Conservation (phyloP, 2,888 invertebrate genomes). For the Yponomeuta malinellus region DNA sequence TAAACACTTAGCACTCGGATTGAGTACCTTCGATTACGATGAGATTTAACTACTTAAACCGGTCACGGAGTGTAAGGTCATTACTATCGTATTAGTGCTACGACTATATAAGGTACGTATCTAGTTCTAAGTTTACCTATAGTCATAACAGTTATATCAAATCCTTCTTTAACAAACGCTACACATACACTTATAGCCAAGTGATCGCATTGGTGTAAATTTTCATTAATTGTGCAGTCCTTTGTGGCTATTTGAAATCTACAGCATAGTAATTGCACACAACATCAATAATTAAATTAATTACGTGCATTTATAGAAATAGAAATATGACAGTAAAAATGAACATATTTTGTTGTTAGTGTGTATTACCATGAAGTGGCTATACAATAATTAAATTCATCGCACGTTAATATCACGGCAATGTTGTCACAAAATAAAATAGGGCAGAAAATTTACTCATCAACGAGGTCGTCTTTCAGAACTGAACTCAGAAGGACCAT, state of each 20-base stretch:
- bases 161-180: background rate
- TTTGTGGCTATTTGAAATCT: background rate
- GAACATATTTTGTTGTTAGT: background rate
- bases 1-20: constrained; percentile 66
- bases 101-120: background rate
- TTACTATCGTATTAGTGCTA: background rate
- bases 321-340: too few relatives aligned
- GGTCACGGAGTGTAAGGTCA: background rate
- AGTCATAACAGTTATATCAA: background rate
- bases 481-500: background rate
- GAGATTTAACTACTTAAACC: constrained; percentile 1
- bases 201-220: constrained; percentile 2
- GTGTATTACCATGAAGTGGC: background rate
- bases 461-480: background rate
- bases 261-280: background rate
- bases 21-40: constrained; percentile 1
- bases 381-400: background rate
- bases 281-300: background rate
- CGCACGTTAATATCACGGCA: background rate
- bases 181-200: background rate
- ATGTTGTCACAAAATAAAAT: background rate
- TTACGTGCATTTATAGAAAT: background rate
- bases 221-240: background rate
- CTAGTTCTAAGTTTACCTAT: constrained; percentile 2
- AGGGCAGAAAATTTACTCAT: background rate